These are phyloP conservation scores for Lymantria monacha DNA, from an alignment of 2,888 invertebrate species.

Conservation along the genomic window DNA sequence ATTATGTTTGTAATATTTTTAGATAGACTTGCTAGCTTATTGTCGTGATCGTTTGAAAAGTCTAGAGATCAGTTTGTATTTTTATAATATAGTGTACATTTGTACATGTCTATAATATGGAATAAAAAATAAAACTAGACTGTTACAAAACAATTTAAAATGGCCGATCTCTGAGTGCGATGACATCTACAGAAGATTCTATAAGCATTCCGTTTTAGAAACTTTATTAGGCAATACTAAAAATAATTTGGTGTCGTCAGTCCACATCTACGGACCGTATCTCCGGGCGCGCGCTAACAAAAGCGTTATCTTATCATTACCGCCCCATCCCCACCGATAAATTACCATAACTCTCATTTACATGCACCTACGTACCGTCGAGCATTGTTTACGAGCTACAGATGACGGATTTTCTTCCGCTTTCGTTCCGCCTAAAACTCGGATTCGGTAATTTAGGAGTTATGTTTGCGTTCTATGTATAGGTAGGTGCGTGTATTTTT, in stretches of 20 bases:
- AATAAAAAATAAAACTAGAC: too few relatives aligned
- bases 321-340: conserved; percentile 67
- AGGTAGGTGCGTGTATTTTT: conserved; percentile 2
- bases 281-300: conserved; percentile 62
- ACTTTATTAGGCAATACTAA: conserved; percentile 33
- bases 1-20: too few relatives aligned
- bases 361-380: conserved; percentile 66
- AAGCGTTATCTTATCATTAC: conserved; percentile 76
- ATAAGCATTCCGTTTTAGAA: conserved; percentile 27
- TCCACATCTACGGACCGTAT: conserved; percentile 54
- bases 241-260: conserved; percentile 32
- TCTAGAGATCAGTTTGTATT: too few relatives aligned
- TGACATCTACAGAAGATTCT: conserved; percentile 10
- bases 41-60: too few relatives aligned
- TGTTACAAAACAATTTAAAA: too few relatives aligned
- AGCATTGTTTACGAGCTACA: conserved; percentile 72
- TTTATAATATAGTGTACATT: too few relatives aligned
- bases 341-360: conserved; percentile 79
- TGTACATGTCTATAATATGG: too few relatives aligned
- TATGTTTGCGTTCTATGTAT: conserved; percentile 11
- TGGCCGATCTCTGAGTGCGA: neutral
- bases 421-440: conserved; percentile 47
- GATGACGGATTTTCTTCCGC: conserved; percentile 80
- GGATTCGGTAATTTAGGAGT: conserved; percentile 35
- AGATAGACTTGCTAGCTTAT: too few relatives aligned